Base-by-base conservation (phyloP, 2,888 invertebrate species). In the Microplitis deprimator region DNA sequence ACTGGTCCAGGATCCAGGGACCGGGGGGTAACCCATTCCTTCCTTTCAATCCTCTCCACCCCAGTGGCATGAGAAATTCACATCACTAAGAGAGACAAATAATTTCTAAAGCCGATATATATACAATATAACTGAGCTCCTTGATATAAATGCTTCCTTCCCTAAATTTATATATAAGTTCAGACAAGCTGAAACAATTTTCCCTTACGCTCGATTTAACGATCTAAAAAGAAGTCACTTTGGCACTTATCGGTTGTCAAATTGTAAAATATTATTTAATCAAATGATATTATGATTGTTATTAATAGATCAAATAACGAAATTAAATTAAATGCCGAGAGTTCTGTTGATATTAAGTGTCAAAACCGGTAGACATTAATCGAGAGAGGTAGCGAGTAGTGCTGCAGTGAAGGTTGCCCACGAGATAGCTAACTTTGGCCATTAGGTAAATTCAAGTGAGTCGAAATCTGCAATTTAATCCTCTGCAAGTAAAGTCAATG, bases 381-480 rank as follows among this genome's bases (percentile, higher is more conserved):
- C 13, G 13, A 50, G 13, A 50, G 10, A 13, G 3, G 13, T 29
- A 29, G 29, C 29, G 3, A 29, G 29, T 29, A 50, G 50, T 50
- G 8, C 50, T 50, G 13, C 13, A 50, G 4, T 50, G 68, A 1
- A 17, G n/a, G 20, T 61, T n/a, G 6, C 13, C 59, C 59, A 38
- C 38, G 40, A 64, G 70, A 64, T 65, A 68, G 76, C 13, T 78
- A 81, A 82, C 77, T 82, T 82, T 80, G 62, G 78, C 78, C 79
- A 80, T 82, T 81, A 79, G 75, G 81, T 79, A 81, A 81, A 83
- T 81, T 81, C 77, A 73, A 71, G 77, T 75, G 67, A 79, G 78
- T 79, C 77, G 4, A 79, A 81, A 81, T 82, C 81, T 79, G 80
- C 81, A 81, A 82, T 82, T 82, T 80, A 80, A 82, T 82, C 76